Evolutionary conservation across 2,888 invertebrate genomes (phyloP), one percentile per base, ranked within the genome.

Genomic region (Panopea generosa): DNA sequence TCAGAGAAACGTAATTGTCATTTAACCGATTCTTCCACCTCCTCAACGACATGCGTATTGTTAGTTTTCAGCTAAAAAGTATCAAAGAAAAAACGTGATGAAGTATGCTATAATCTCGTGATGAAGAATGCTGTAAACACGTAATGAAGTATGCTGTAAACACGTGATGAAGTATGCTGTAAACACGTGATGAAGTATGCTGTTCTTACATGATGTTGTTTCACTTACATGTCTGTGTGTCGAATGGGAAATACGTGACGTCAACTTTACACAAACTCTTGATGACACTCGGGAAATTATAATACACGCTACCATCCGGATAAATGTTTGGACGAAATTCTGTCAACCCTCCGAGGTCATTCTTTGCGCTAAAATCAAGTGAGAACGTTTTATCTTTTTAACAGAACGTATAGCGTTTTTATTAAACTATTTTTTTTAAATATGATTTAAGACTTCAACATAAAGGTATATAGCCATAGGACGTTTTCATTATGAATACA

Each of bases 211-310:
- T n/a, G n/a, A n/a, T n/a, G n/a, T n/a, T n/a, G n/a, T n/a, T n/a
- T n/a, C n/a, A 33, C 72, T 43, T 57, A 76, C 85, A 85, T 27
- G 56, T 67, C 53, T 85, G 85, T 24, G 71, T 73, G 24, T 85
- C 85, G 56, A 83, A 85, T 4, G 85, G 85, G 45, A 85, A 85
- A 60, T 77, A 83, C 11, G 85, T 83, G 1, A 85, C 85, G 50
- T 85, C 85, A 1, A 85, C 82, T 55, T 77, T 82, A 65, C 85
- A 84, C 55, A 85, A 61, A 57, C 84, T 84, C 43, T 75, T 72
- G 26, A 82, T 83, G 45, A 84, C 72, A 14, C 82, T 79, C 0
- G 85, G 85, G 45, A 83, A 85, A 50, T 85, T 85, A 62, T 83
- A 85, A 7, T 68, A 52, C 0, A 85, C 61, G 11, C 61, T 75